Percentiles rank a stretch among this genome's conserved stretches.
These are phyloP conservation scores for Hartigia nigra DNA, from an alignment of 2,888 invertebrate genomes.

Conservation along the genomic window DNA sequence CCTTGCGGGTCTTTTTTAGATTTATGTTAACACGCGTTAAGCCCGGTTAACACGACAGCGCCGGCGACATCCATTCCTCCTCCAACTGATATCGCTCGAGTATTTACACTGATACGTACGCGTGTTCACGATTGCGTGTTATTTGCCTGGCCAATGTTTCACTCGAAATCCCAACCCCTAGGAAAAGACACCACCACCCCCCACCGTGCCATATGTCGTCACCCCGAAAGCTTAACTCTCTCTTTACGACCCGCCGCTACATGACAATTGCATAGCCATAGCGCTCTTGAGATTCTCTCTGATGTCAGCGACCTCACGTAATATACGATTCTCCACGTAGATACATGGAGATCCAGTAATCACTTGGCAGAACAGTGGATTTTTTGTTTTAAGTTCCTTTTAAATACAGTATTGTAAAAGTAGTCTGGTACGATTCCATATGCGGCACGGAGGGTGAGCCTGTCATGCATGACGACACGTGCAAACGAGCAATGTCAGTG, in stretches of 20 bases:
- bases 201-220: neutral
- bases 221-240: neutral
- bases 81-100: slow-evolving; percentile 5
- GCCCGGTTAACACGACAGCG: neutral
- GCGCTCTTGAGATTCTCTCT: no score
- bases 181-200: neutral
- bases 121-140: slow-evolving; percentile 9
- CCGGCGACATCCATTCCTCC: neutral
- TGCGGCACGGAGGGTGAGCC: neutral
- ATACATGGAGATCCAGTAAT: neutral
- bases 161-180: slow-evolving; percentile 11
- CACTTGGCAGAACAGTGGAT: neutral
- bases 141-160: slow-evolving; percentile 22
- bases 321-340: no score
- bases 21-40: neutral
- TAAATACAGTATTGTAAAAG: neutral
- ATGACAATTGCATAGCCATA: neutral
- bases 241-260: neutral
- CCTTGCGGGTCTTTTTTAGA: neutral
- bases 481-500: neutral
- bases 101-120: slow-evolving; percentile 10
- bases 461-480: neutral
- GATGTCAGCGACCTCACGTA: no score
- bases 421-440: neutral
- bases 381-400: neutral